Evolutionary conservation across 1,140 invertebrate species (phyloP).

Genomic region (Heliothis virescens): DNA sequence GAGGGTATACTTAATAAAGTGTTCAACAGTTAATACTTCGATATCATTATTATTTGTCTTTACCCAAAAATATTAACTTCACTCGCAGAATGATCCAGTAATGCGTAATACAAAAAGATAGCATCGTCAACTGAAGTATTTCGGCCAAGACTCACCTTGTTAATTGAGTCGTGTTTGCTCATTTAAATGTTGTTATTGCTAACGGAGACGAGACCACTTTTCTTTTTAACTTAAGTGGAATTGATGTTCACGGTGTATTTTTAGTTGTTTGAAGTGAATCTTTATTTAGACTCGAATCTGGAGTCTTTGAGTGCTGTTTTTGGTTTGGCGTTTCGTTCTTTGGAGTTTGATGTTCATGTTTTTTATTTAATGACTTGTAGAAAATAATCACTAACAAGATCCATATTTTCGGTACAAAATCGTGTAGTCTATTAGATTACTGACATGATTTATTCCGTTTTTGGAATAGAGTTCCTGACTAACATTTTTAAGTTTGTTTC

Average conservation of each 20-base stretch:
- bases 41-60: too few relatives aligned
- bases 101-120: background rate
- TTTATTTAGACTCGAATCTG: slow-evolving; percentile 28
- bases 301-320: slow-evolving; percentile 22
- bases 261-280: slow-evolving; percentile 32
- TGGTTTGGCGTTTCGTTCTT: slow-evolving; percentile 9
- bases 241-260: slow-evolving; percentile 19
- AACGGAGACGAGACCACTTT: background rate
- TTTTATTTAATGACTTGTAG: background rate
- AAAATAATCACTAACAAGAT: too few relatives aligned
- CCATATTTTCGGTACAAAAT: too few relatives aligned
- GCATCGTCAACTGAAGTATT: slow-evolving; percentile 13
- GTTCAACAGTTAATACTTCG: background rate
- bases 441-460: too few relatives aligned
- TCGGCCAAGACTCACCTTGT: slow-evolving; percentile 50
- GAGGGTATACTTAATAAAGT: too few relatives aligned
- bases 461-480: too few relatives aligned
- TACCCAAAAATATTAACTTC: background rate
- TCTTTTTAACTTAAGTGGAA: slow-evolving; percentile 41
- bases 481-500: too few relatives aligned
- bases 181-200: slow-evolving; percentile 52
- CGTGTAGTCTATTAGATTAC: too few relatives aligned
- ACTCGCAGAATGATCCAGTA: background rate
- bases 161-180: slow-evolving; percentile 60
- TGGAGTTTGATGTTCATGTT: background rate